phyloP scores from a whole-genome alignment of 2,113 vertebrate species.

The Perca flavescens region DNA sequence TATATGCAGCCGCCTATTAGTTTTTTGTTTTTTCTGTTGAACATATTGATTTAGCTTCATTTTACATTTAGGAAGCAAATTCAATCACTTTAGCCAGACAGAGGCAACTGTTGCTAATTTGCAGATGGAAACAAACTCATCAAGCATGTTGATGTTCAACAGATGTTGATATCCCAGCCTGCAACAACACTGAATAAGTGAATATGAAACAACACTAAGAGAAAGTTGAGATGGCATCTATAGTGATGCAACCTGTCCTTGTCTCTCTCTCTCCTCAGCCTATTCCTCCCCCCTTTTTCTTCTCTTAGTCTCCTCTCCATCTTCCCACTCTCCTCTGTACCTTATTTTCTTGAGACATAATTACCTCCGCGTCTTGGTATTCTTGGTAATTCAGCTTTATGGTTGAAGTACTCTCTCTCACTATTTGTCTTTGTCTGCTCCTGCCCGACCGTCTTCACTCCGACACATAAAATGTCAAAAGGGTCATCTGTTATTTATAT shows the following conservation, averaged over 20 bases:
- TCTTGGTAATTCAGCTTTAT: not conserved
- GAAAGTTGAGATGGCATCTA: not conserved
- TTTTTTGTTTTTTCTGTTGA: not conserved
- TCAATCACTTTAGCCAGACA: constrained; percentile 10
- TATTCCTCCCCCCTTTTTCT: not conserved
- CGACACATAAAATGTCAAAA: not conserved
- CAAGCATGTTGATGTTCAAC: constrained; percentile 21
- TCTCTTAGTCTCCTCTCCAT: not conserved
- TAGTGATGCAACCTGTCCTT: not conserved
- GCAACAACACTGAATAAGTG: not conserved
- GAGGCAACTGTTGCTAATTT: constrained; percentile 21
- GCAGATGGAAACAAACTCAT: constrained; percentile 15
- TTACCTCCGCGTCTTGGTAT: constrained; percentile 5
- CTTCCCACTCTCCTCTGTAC: not conserved
- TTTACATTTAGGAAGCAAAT: not conserved
- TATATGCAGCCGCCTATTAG: too few relatives aligned
- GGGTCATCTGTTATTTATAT: not conserved
- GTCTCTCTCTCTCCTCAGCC: not conserved
- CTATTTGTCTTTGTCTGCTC: not conserved
- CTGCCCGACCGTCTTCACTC: not conserved
- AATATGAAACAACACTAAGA: not conserved
- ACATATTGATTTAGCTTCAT: not conserved
- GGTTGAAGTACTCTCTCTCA: not conserved
- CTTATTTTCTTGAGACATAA: constrained; percentile 16
- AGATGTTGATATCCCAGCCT: constrained; percentile 19